phyloP scores from a whole-genome alignment of 2,113 vertebrate genomes.

The Dunckerocampus dactyliophorus region DNA sequence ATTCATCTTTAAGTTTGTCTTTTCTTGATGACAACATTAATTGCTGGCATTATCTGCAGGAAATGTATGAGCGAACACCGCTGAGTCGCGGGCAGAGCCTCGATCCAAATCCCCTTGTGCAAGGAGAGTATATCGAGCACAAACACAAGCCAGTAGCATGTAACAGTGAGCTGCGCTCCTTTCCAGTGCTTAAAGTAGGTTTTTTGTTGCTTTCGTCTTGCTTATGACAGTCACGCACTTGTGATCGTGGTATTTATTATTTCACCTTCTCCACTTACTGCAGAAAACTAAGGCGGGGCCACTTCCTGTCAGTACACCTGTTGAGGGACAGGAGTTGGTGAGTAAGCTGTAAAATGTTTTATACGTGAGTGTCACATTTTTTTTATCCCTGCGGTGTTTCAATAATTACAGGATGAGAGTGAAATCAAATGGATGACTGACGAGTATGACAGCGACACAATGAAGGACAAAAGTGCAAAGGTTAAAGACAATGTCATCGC shows the following conservation, averaged over 20 bases:
- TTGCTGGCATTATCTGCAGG: constrained; percentile 59
- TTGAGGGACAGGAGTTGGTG: constrained; percentile 33
- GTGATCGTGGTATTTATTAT: neutral
- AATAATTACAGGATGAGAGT: constrained; percentile 45
- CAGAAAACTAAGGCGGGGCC: constrained; percentile 72
- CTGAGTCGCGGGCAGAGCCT: constrained; percentile 51
- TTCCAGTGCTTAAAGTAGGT: constrained; percentile 74
- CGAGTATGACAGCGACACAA: constrained; percentile 43
- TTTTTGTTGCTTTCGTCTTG: neutral
- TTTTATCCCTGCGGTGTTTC: neutral
- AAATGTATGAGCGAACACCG: constrained; percentile 66
- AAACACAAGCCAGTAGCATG: constrained; percentile 66
- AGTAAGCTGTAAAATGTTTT: constrained; percentile 10
- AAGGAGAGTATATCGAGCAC: constrained; percentile 76
- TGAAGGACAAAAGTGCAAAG: constrained; percentile 23
- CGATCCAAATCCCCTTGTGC: constrained; percentile 61
- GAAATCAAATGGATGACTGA: constrained; percentile 45
- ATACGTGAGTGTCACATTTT: neutral
- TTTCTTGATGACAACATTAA: neutral
- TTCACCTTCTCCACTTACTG: neutral
- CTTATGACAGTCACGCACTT: neutral
- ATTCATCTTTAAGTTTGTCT: neutral
- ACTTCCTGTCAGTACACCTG: constrained; percentile 16
- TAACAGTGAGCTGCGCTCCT: constrained; percentile 47
- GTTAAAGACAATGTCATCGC: constrained; percentile 68